Conservation (phyloP, 1,140 invertebrate species). For the Cheumatopsyche charites region DNA sequence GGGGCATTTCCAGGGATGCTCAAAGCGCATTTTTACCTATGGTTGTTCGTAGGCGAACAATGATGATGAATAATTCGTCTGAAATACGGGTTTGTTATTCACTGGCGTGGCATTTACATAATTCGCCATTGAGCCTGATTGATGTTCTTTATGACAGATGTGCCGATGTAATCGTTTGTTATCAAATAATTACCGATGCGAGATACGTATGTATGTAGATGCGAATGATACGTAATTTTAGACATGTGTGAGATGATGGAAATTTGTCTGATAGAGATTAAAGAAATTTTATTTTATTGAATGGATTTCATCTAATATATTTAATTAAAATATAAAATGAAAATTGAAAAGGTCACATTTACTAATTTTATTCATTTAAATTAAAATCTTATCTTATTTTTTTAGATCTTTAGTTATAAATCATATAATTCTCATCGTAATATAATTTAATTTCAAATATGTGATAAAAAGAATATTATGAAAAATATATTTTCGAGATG, state of each 20-base stretch:
- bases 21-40: not conserved
- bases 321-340: not conserved
- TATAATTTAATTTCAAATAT: no score
- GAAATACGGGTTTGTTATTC: slow-evolving; percentile 8
- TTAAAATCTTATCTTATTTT: not conserved
- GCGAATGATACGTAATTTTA: not conserved
- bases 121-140: slow-evolving; percentile 3
- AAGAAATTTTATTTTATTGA: no score
- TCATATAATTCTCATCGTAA: no score
- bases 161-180: slow-evolving; percentile 2
- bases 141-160: slow-evolving; percentile 22
- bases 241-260: not conserved
- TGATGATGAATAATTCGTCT: no score
- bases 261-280: not conserved
- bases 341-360: not conserved
- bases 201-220: not conserved
- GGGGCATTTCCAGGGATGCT: not conserved
- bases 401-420: no score
- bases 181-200: slow-evolving; percentile 5
- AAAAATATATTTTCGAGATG: no score
- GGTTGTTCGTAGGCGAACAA: no score
- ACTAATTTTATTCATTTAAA: not conserved
- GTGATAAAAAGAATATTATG: no score
- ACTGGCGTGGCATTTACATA: not conserved
- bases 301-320: no score